phyloP scores from a whole-genome alignment of 2,113 vertebrate species.

The Phoxinus phoxinus region DNA sequence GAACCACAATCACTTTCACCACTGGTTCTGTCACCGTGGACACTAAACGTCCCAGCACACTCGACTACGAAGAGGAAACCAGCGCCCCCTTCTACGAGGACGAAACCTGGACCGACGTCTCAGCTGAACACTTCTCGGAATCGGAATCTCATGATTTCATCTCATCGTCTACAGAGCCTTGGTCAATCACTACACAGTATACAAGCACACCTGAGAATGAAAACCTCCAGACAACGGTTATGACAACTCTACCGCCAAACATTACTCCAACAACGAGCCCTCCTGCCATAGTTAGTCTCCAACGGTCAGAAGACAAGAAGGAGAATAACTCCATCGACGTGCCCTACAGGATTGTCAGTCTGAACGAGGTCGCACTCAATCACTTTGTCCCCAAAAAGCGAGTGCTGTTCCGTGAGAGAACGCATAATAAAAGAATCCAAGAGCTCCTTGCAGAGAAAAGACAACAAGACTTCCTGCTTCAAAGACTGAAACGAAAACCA shows the following conservation, averaged over 20 bases:
- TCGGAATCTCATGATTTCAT: constrained; percentile 20
- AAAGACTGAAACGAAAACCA: constrained; percentile 68
- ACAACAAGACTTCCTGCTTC: constrained; percentile 61
- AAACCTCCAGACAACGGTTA: not conserved
- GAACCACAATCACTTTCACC: constrained; percentile 31
- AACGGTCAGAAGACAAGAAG: constrained; percentile 71
- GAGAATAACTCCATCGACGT: constrained; percentile 84
- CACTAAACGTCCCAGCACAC: constrained; percentile 39
- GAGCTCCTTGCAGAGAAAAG: constrained; percentile 88
- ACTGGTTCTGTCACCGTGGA: constrained; percentile 23
- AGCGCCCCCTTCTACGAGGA: not conserved
- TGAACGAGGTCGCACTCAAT: constrained; percentile 75
- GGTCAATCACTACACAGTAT: not conserved
- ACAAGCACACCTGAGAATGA: constrained; percentile 17
- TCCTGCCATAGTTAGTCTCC: constrained; percentile 38
- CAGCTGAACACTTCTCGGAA: not conserved
- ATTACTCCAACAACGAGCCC: not conserved
- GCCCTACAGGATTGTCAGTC: constrained; percentile 77
- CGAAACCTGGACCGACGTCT: constrained; percentile 15
- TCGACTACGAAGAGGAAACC: constrained; percentile 47
- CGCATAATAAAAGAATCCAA: constrained; percentile 92
- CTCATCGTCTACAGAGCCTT: constrained; percentile 25
- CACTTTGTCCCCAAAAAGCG: constrained; percentile 80
- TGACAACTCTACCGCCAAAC: not conserved
- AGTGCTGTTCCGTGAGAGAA: constrained; percentile 79